Evolutionary conservation across 2,888 invertebrate genomes (phyloP).

Genomic region (Tipula vernalis): DNA sequence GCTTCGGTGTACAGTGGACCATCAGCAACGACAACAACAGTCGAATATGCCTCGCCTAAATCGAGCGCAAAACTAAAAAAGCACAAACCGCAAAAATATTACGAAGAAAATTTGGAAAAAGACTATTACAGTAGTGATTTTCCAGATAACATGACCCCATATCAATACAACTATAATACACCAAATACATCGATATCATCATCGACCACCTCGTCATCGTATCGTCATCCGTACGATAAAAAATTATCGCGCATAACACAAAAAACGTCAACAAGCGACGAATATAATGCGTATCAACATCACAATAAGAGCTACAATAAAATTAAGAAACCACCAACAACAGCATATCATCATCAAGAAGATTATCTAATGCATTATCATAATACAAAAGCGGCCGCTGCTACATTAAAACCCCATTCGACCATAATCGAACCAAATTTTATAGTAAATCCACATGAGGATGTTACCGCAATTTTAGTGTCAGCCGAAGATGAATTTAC

Average conservation of each 20-base stretch:
- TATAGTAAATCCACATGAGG: background rate
- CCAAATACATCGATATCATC: background rate
- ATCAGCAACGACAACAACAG: constrained; percentile 10
- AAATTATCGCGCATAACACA: background rate
- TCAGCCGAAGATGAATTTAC: background rate
- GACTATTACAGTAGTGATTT: background rate
- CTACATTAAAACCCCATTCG: background rate
- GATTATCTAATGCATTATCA: constrained; percentile 15
- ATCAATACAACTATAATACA: background rate
- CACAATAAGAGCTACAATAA: background rate
- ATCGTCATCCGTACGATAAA: background rate
- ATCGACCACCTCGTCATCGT: background rate
- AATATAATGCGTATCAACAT: background rate
- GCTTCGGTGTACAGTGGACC: constrained; percentile 35
- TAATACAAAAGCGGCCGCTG: background rate
- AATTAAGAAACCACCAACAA: background rate
- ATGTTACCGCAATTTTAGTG: background rate
- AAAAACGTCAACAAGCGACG: background rate
- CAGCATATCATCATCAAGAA: constrained; percentile 14
- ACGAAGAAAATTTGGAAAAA: background rate
- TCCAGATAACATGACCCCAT: background rate
- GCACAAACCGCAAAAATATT: background rate
- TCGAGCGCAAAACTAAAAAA: background rate
- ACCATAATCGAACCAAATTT: background rate
- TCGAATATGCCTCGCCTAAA: background rate